phyloP scores from a whole-genome alignment of 2,888 invertebrate species.

The Platypus cylindrus region DNA sequence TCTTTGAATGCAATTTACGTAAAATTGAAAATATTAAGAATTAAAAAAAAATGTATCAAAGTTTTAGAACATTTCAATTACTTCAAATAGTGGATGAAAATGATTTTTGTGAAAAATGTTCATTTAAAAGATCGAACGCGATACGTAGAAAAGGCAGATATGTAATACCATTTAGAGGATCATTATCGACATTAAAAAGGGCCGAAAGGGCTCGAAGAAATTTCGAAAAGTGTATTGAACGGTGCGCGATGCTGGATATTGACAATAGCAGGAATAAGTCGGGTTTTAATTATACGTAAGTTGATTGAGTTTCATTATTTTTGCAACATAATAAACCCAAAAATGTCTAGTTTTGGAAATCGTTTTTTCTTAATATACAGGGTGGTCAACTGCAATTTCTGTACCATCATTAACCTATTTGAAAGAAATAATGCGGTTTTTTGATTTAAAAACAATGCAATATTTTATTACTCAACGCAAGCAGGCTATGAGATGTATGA shows the following conservation, averaged over 20 bases:
- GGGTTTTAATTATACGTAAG: slow-evolving; percentile 4
- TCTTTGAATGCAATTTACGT: no score
- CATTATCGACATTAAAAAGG: slow-evolving; percentile 13
- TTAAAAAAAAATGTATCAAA: slow-evolving; percentile 6
- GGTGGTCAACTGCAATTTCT: no score
- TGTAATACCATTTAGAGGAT: slow-evolving; percentile 1
- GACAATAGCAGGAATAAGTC: slow-evolving; percentile 5
- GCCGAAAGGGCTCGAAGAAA: slow-evolving; percentile 12
- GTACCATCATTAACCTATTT: no score
- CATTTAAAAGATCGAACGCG: slow-evolving; percentile 19
- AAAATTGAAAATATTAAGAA: not conserved
- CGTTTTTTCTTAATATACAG: no score
- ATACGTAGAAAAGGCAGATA: slow-evolving; percentile 14
- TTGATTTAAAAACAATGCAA: no score
- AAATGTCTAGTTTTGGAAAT: no score
- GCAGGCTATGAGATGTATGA: no score
- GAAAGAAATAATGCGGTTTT: no score
- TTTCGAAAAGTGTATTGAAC: slow-evolving; percentile 15
- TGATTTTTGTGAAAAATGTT: slow-evolving; percentile 10
- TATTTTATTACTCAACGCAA: no score
- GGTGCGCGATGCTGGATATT: slow-evolving; percentile 11
- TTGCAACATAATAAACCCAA: no score
- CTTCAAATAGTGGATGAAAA: slow-evolving; percentile 4
- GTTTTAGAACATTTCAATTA: slow-evolving; percentile 8
- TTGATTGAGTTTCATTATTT: slow-evolving; percentile 1